Evolutionary conservation across 2,797 vertebrate genomes (phyloP), one percentile per base, ranked within the genome.

Genomic region (Lagodon rhomboides): DNA sequence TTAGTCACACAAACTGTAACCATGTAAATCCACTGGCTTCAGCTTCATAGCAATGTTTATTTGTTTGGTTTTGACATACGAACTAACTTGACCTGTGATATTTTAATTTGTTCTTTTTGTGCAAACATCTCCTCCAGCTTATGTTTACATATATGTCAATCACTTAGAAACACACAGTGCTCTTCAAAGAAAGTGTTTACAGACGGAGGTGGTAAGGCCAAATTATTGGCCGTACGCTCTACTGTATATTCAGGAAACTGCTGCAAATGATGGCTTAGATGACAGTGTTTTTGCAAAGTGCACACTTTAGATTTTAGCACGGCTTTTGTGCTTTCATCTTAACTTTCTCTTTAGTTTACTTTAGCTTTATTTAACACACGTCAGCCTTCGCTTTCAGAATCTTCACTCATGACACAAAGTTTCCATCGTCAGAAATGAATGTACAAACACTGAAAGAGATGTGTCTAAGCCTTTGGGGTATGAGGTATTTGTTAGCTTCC

Each of bases 281-380:
- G 68, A 76, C 22, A 15, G 27, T 4, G 9, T 70, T 53, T 82
- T 84, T 83, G 34, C 23, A 22, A 58, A 46, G 15, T 44, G n/a
- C 30, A 27, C 23, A 61, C 25, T 59, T 55, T 3, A 59, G 49
- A 63, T 50, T 34, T 47, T 41, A 51, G 47, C 17, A 30, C 17
- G 12, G 25, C 44, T 73, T 64, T 68, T 62, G 25, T 38, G 18
- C 77, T 77, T 83, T 85, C n/a, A 62, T 80, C 66, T 79, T 30
- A 77, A 49, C 55, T 80, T 68, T 68, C 46, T 61, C 43, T 68
- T 69, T 25, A 10, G 65, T 80, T 76, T 79, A 51, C 74, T 49
- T 72, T 5, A n/a, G 58, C 38, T 59, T 63, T 64, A 51, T n/a
- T 17, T 73, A 51, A 67, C 46, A 75, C 47, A 25, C 53, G 72